phyloP scores from a whole-genome alignment of 2,888 invertebrate species.

The Podabrus alpinus region DNA sequence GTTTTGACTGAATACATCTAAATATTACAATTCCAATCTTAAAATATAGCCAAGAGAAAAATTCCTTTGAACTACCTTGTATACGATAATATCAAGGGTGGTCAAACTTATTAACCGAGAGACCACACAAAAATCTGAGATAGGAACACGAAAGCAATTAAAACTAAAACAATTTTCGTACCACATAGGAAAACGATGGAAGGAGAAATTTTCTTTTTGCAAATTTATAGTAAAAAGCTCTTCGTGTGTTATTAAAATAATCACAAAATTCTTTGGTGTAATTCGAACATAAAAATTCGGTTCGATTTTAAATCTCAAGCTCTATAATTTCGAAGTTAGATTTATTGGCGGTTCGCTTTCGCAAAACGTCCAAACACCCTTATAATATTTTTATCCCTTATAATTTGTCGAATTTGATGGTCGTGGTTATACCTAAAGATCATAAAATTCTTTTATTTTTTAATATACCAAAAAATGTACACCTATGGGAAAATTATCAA shows the following conservation, averaged over 20 bases:
- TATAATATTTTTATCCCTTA: not conserved
- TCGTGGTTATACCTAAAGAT: not conserved
- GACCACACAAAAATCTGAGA: not conserved
- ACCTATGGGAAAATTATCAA: conserved; percentile 1
- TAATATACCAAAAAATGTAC: not conserved
- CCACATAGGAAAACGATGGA: not conserved
- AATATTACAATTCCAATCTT: too few species aligned
- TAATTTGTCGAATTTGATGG: not conserved
- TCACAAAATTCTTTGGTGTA: not conserved
- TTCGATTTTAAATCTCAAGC: not conserved
- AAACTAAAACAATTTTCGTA: not conserved
- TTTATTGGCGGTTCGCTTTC: not conserved
- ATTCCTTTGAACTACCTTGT: not conserved
- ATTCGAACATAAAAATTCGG: not conserved
- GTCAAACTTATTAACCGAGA: not conserved
- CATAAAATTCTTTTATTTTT: not conserved
- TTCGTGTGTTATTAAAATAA: not conserved
- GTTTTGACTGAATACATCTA: not conserved
- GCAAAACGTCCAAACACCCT: not conserved
- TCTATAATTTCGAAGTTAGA: not conserved
- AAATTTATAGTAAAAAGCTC: not conserved
- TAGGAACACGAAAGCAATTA: not conserved
- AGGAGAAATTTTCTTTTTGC: not conserved
- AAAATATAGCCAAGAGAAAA: not conserved
- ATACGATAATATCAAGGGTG: not conserved